Evolutionary conservation across 1,140 invertebrate genomes (phyloP), one percentile per base, ranked within the genome.

Genomic region (Acromyrmex charruanus): DNA sequence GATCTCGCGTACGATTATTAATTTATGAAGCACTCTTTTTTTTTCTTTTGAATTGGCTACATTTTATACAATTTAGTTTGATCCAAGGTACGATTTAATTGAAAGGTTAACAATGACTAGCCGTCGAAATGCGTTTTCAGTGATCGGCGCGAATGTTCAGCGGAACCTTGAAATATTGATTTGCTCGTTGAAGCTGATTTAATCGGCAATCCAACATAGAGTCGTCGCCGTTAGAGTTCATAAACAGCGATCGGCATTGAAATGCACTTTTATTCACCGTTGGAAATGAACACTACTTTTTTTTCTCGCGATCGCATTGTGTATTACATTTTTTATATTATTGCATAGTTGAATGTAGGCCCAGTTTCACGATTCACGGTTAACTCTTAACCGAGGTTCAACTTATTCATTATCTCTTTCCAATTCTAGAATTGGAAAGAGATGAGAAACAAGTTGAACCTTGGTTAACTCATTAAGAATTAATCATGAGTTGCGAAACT

Each of bases 151-250:
- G 61, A 66, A 18, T 51, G 12, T 77, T 89, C 87, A 90, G 90
- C 88, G 25, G 85, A 93, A 93, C 93, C 94, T 94, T 94, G 93
- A 93, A 94, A 94, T 93, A 95, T 94, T 91, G 93, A 95, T 94
- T 92, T 93, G 89, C 86, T 93, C 92, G 91, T 91, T 93, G 93
- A 91, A 93, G 94, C 91, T 93, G 92, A 93, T 93, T 93, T 94
- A 94, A 94, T 90, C 87, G 84, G 85, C 85, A 90, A 85, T 92
- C 89, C 85, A 61, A 66, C 75, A 68, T 25, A 82, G 71, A 90
- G 75, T 87, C 87, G 63, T 91, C 88, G 85, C 69, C 89, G 89
- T 87, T 90, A 88, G 87, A 84, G 84, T 87, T 82, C 85, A 86
- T 90, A 90, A 91, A 93, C 92, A 92, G 91, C 92, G 88, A 84